Evolutionary conservation across 2,113 vertebrate species (phyloP).

Genomic region (Tautogolabrus adspersus): DNA sequence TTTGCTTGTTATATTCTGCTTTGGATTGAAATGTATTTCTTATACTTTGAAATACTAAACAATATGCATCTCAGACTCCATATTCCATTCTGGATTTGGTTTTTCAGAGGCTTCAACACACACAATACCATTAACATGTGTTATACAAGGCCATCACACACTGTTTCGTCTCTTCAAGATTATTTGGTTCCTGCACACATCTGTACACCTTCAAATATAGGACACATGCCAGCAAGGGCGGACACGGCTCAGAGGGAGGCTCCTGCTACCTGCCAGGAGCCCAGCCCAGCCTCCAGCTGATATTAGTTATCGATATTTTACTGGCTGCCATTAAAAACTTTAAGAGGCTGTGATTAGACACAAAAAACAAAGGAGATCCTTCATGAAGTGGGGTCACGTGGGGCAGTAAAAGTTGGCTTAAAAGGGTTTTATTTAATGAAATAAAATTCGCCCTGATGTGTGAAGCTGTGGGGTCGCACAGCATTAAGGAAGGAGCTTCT

Average conservation of each 20-base stretch:
- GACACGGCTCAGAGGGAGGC: constrained; percentile 54
- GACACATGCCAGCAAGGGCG: constrained; percentile 57
- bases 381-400: constrained; percentile 65
- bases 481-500: constrained; percentile 63
- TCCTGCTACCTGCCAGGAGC: constrained; percentile 52
- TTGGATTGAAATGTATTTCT: too few species aligned
- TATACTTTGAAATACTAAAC: too few species aligned
- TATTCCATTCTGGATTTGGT: background rate
- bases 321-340: constrained; percentile 71
- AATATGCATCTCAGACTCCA: background rate
- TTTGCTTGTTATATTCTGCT: too few species aligned
- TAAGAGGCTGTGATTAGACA: constrained; percentile 74
- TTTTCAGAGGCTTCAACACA: background rate
- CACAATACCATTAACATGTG: background rate
- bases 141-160: background rate
- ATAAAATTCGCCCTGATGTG: constrained; percentile 64
- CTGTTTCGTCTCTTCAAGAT: constrained; percentile 3
- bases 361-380: constrained; percentile 77
- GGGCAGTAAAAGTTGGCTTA: constrained; percentile 72
- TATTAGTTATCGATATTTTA: constrained; percentile 82
- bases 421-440: constrained; percentile 71
- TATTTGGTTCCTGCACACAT: constrained; percentile 43
- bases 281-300: constrained; percentile 68
- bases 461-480: constrained; percentile 63
- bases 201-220: constrained; percentile 46